These are phyloP conservation scores for Apocheima hispidaria DNA, from an alignment of 2,888 invertebrate genomes.

Conservation along the genomic window DNA sequence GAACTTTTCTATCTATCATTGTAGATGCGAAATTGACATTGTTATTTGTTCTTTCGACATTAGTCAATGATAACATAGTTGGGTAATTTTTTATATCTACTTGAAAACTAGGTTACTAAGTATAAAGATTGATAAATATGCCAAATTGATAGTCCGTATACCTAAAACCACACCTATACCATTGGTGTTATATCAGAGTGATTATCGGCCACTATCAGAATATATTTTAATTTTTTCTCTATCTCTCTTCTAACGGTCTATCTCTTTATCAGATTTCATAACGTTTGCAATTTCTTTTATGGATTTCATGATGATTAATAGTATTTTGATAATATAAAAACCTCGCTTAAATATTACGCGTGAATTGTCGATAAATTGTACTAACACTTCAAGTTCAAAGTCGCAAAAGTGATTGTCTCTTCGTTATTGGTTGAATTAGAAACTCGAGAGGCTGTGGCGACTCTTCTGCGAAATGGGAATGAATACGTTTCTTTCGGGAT, in stretches of 20 bases:
- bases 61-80: conserved; percentile 9
- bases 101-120: conserved; percentile 26
- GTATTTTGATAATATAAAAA: conserved; percentile 24
- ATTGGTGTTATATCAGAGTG: not conserved
- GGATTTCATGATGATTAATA: conserved; percentile 27
- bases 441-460: conserved; percentile 10
- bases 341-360: conserved; percentile 16
- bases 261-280: conserved; percentile 16
- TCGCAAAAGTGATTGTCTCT: conserved; percentile 32
- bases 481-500: conserved; percentile 33
- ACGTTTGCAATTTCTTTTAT: conserved; percentile 9
- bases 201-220: conserved; percentile 13
- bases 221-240: not conserved
- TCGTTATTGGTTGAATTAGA: conserved; percentile 37
- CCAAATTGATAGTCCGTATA: conserved; percentile 1
- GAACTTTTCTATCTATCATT: not conserved
- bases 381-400: conserved; percentile 39
- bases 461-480: conserved; percentile 36
- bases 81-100: conserved; percentile 2
- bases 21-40: not conserved
- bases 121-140: conserved; percentile 13
- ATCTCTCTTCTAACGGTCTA: no score
- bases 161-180: not conserved
- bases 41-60: conserved; percentile 4
- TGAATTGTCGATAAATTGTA: conserved; percentile 20